These are phyloP conservation scores for Parnassius mnemosyne DNA, from an alignment of 2,888 invertebrate species.

Conservation along the genomic window DNA sequence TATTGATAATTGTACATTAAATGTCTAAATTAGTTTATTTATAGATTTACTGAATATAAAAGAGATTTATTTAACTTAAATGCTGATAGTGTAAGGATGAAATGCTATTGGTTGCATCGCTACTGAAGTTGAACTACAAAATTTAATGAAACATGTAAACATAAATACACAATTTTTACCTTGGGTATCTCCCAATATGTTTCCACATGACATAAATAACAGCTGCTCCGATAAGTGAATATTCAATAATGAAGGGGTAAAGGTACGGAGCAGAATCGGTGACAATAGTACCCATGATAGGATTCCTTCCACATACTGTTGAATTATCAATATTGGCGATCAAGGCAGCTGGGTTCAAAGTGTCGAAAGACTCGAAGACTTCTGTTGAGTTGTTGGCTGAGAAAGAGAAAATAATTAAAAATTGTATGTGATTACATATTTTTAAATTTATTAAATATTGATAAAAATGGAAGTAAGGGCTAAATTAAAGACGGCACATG, in stretches of 20 bases:
- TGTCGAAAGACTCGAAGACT: constrained; percentile 80
- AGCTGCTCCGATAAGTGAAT: constrained; percentile 96
- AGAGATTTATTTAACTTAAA: too few relatives aligned
- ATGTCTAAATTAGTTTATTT: too few relatives aligned
- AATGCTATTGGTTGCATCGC: constrained; percentile 31
- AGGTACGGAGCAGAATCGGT: constrained; percentile 96
- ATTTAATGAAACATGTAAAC: constrained; percentile 12
- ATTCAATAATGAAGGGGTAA: constrained; percentile 97
- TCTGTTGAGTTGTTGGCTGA: constrained; percentile 67
- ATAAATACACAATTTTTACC: constrained; percentile 66
- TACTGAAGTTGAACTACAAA: constrained; percentile 18
- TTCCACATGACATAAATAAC: constrained; percentile 98
- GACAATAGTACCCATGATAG: constrained; percentile 96
- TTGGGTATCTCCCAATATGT: constrained; percentile 93
- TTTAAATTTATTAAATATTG: neutral
- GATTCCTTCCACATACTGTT: constrained; percentile 88
- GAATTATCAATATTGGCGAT: constrained; percentile 80
- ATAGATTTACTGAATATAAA: too few relatives aligned
- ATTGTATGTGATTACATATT: neutral
- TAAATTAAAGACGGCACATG: constrained; percentile 30
- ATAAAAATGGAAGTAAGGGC: constrained; percentile 15
- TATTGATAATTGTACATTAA: too few relatives aligned
- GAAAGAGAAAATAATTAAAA: constrained; percentile 38
- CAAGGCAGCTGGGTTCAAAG: constrained; percentile 80
- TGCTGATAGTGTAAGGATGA: constrained; percentile 1